Base-by-base conservation (phyloP, 2,113 vertebrate species). In the Hylia prasina region DNA sequence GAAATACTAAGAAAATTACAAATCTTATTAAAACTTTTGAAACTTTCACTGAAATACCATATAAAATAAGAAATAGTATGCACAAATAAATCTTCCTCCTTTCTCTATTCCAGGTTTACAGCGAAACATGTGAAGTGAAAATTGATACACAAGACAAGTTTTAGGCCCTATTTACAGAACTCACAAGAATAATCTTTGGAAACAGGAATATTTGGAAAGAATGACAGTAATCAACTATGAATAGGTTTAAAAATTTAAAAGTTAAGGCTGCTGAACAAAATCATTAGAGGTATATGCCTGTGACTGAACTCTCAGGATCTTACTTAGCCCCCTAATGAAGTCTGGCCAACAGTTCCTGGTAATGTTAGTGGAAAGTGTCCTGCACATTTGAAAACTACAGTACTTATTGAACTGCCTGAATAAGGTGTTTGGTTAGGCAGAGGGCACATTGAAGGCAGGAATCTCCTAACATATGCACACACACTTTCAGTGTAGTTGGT, bases 401-500 rank as follows among this genome's bases (percentile, higher is more conserved):
- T 28, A 44, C 3, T 37, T 53, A 16, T 1, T 63, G 19, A 75
- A 24, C 33, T 66, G 80, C 27, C 54, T n/a, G 6, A 48, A 33
- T n/a, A 35, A 57, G 20, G 58, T 17, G 20, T 11, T 50, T 69
- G 75, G 4, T 30, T 42, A 30, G 80, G 60, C 76, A 87, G 69
- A 83, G 75, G 37, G 31, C 18, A 17, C 21, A 35, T 3, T 57
- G 54, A 69, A 76, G 31, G 31, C 13, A 45, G 18, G 45, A 50
- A 25, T 11, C 47, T 5, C 53, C 31, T 37, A 19, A 33, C 17
- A 23, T 31, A 40, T 40, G 13, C 21, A 7, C 7, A 27, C 12
- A 40, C 0, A 0, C 9, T 69, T 60, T 25, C n/a, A 42, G 45
- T 1, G 5, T 7, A 31, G 7, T 11, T 17, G 17, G 5, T 37